A percentile compares a stretch with the other conserved stretches of the same genome.
These are phyloP conservation scores for Aurelia sp. DNA, from an alignment of 30 jellyfish, hydroid and myxozoan genomes.

Conservation along the genomic window DNA sequence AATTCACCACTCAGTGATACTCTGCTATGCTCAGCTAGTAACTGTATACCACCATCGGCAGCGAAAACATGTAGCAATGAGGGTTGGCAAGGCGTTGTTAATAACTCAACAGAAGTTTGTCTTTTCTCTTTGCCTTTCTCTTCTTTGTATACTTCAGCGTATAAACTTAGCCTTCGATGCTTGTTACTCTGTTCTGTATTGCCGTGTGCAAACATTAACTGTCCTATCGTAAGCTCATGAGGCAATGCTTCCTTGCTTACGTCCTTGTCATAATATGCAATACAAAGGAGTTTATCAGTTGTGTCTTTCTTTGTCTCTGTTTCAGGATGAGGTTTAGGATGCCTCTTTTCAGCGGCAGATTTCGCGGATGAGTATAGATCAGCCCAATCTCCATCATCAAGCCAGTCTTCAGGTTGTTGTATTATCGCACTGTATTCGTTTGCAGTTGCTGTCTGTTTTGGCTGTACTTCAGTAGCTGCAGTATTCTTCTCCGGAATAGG, in stretches of 20 bases:
- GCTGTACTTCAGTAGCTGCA: not conserved
- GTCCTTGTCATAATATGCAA: not conserved
- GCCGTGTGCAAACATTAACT: slow-evolving; percentile 52
- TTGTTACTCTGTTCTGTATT: not conserved
- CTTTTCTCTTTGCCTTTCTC: slow-evolving; percentile 8
- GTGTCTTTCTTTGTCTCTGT: not conserved
- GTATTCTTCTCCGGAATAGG: not conserved
- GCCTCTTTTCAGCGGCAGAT: slow-evolving; percentile 74
- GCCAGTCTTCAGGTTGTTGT: slow-evolving; percentile 13
- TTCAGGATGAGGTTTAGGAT: slow-evolving; percentile 35
- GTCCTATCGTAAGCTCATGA: slow-evolving; percentile 69
- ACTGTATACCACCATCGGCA: slow-evolving; percentile 80
- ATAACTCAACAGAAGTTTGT: slow-evolving; percentile 5
- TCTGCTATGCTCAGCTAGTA: slow-evolving; percentile 71
- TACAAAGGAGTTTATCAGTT: not conserved
- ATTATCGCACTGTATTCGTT: slow-evolving; percentile 5
- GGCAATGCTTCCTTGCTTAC: slow-evolving; percentile 67
- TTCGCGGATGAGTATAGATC: slow-evolving; percentile 61
- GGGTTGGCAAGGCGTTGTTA: slow-evolving; percentile 39
- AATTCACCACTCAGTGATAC: slow-evolving; percentile 36
- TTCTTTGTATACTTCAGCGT: slow-evolving; percentile 8
- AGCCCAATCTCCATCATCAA: slow-evolving; percentile 40
- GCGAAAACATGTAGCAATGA: slow-evolving; percentile 89
- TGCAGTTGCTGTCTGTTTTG: slow-evolving; percentile 20
- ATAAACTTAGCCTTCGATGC: not conserved